phyloP scores from a whole-genome alignment of 2,113 vertebrate species.

The Epinephelus moara region DNA sequence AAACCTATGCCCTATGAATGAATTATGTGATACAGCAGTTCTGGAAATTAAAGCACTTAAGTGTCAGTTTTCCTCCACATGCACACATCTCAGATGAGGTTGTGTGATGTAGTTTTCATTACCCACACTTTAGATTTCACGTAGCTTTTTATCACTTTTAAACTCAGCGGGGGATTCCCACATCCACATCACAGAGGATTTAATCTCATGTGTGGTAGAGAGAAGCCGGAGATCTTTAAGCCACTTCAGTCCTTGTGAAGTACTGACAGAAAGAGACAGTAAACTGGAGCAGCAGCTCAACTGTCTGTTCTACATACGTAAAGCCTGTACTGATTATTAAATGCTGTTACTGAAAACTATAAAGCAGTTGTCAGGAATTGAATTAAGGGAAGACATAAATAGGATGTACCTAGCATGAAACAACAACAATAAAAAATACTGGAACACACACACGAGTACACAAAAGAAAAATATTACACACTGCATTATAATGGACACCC shows the following conservation, averaged over 20 bases:
- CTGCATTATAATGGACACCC: neutral
- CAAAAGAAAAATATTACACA: neutral
- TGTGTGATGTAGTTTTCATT: neutral
- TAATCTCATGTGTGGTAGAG: slow-evolving; percentile 42
- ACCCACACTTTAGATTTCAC: slow-evolving; percentile 7
- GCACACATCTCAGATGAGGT: neutral
- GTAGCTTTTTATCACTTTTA: slow-evolving; percentile 19
- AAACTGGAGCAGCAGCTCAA: neutral
- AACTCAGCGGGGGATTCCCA: slow-evolving; percentile 20
- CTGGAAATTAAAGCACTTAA: neutral
- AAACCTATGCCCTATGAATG: neutral
- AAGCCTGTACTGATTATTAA: neutral
- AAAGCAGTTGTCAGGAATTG: neutral
- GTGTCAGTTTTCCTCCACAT: neutral
- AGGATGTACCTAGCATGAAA: neutral
- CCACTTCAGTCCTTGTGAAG: slow-evolving; percentile 13
- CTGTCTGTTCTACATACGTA: neutral
- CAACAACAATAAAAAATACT: neutral
- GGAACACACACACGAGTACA: neutral
- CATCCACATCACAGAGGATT: slow-evolving; percentile 31
- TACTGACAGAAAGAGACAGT: slow-evolving; percentile 6
- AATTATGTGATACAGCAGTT: neutral
- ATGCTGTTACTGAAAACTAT: neutral
- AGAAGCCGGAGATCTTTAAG: slow-evolving; percentile 28
- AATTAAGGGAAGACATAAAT: neutral